Percentiles rank a stretch among this genome's conserved stretches.
Evolutionary conservation across 2,113 vertebrate genomes (phyloP).

Genomic region (Austrofundulus limnaeus): DNA sequence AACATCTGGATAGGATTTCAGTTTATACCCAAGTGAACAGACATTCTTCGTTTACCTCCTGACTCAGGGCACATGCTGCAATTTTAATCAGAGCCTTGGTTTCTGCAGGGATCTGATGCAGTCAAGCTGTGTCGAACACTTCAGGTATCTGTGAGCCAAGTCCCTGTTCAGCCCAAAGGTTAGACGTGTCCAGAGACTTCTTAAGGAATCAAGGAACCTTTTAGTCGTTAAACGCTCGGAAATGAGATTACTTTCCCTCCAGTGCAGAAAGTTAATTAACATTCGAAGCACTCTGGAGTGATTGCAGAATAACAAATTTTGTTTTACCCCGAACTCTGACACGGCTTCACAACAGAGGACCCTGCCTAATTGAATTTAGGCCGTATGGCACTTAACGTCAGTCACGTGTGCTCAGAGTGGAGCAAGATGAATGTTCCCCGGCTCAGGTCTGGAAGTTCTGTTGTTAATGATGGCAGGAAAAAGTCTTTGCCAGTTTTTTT

Average conservation of each 20-base stretch:
- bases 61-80: neutral
- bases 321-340: constrained; percentile 9
- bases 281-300: neutral
- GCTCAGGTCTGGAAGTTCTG: constrained; percentile 31
- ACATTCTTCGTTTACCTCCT: constrained; percentile 15
- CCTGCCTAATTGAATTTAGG: constrained; percentile 35
- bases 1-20: constrained; percentile 9
- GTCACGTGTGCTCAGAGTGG: constrained; percentile 1
- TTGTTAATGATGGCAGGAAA: constrained; percentile 36
- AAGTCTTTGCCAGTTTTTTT: constrained; percentile 36
- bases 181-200: constrained; percentile 1
- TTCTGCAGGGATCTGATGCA: constrained; percentile 13
- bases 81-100: constrained; percentile 12
- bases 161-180: neutral
- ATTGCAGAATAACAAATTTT: constrained; percentile 12
- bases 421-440: constrained; percentile 31
- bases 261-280: constrained; percentile 2
- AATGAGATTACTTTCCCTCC: neutral
- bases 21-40: constrained; percentile 16
- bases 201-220: constrained; percentile 12
- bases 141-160: neutral
- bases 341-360: constrained; percentile 16
- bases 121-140: constrained; percentile 31
- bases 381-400: constrained; percentile 15
- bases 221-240: neutral